A percentile compares a stretch with the other conserved stretches of the same genome.
Conservation (phyloP, 2,113 vertebrate species). For the Corydoras maculifer region DNA sequence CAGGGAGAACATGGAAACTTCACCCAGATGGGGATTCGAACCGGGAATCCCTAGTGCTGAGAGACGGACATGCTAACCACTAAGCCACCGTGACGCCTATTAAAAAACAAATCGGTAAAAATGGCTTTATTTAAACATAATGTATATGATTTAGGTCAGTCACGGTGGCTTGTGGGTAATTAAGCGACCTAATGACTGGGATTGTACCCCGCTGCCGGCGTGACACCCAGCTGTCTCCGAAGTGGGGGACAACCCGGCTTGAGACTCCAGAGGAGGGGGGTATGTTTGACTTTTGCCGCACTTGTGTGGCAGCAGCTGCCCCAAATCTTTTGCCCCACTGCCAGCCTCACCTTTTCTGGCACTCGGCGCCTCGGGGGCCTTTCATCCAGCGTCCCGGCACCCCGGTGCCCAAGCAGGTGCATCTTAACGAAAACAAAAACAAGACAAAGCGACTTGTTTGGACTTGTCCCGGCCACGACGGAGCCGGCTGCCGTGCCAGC, state of each 20-base stretch:
- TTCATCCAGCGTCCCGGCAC: slow-evolving; percentile 19
- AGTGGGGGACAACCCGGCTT: slow-evolving; percentile 45
- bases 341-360: slow-evolving; percentile 35
- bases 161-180: slow-evolving; percentile 51
- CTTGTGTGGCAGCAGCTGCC: slow-evolving; percentile 48
- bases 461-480: slow-evolving; percentile 22
- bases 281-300: slow-evolving; percentile 43
- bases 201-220: slow-evolving; percentile 48
- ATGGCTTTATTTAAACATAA: too few relatives aligned
- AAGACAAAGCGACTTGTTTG: slow-evolving; percentile 37
- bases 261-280: slow-evolving; percentile 23
- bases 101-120: too few relatives aligned
- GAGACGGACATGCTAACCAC: too few relatives aligned
- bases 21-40: too few relatives aligned
- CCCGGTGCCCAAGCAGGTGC: slow-evolving; percentile 48
- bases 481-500: slow-evolving; percentile 12
- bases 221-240: slow-evolving; percentile 47
- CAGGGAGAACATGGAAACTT: too few relatives aligned
- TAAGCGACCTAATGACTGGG: slow-evolving; percentile 49
- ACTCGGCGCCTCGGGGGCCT: slow-evolving; percentile 2
- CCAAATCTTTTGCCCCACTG: slow-evolving; percentile 26
- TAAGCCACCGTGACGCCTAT: too few relatives aligned
- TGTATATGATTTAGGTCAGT: not conserved
- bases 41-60: too few relatives aligned
- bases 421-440: slow-evolving; percentile 36